phyloP scores from a whole-genome alignment of 2,797 vertebrate species.

The Cetoscarus ocellatus region DNA sequence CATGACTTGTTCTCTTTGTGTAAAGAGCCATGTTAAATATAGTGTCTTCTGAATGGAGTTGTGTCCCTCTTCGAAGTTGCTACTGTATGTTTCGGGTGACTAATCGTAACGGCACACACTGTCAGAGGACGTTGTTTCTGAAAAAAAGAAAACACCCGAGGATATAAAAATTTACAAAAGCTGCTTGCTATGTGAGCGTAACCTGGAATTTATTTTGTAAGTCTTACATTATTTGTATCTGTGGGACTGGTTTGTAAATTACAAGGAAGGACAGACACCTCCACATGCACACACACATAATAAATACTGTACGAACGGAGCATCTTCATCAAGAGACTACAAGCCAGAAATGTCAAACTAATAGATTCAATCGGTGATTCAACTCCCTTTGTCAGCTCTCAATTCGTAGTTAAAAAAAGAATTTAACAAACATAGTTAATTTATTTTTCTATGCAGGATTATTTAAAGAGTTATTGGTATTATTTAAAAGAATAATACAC shows the following conservation, averaged over 20 bases:
- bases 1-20: conserved; percentile 82
- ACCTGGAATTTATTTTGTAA: conserved; percentile 99
- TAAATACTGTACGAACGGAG: conserved; percentile 47
- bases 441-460: conserved; percentile 90
- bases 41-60: conserved; percentile 85
- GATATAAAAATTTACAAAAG: conserved; percentile 80
- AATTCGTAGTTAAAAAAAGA: conserved; percentile 78
- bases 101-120: conserved; percentile 76
- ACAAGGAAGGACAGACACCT: conserved; percentile 81
- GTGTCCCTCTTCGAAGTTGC: conserved; percentile 82
- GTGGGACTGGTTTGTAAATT: conserved; percentile 99
- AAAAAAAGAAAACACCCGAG: conserved; percentile 61
- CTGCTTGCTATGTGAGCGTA: conserved; percentile 99
- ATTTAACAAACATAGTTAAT: conserved; percentile 84
- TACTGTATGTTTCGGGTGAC: conserved; percentile 81
- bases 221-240: conserved; percentile 98
- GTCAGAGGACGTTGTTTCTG: conserved; percentile 82
- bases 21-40: conserved; percentile 89
- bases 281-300: conserved; percentile 17
- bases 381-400: conserved; percentile 74
- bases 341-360: conserved; percentile 65
- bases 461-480: conserved; percentile 86
- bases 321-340: conserved; percentile 71
- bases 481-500: conserved; percentile 81
- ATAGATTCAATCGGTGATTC: conserved; percentile 67